Conservation (phyloP, 2,888 invertebrate species). For the Oxytorus armatus region DNA sequence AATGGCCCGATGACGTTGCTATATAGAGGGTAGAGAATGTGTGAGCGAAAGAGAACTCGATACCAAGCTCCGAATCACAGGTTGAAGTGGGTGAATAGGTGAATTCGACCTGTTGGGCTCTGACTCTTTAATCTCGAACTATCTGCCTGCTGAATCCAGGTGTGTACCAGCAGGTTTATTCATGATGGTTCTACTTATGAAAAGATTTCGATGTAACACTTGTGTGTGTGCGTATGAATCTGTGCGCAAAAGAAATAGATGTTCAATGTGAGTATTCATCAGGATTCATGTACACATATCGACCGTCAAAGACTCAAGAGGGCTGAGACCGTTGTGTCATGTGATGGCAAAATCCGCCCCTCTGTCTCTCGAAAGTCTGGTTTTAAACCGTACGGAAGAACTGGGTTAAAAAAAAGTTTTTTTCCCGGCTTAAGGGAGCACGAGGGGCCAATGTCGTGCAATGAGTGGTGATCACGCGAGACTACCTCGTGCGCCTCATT, state of each 20-base stretch:
- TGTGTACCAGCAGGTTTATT: constrained; percentile 2
- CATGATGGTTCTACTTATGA: constrained; percentile 18
- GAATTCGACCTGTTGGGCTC: constrained; percentile 72
- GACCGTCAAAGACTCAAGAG: constrained; percentile 14
- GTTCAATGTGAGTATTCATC: not conserved
- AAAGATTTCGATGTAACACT: not conserved
- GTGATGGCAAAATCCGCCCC: not conserved
- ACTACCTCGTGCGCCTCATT: constrained; percentile 53
- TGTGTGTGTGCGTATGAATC: not conserved
- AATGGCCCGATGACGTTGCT: constrained; percentile 22
- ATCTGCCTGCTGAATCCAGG: constrained; percentile 11
- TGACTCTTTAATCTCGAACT: constrained; percentile 58
- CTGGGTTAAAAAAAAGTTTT: constrained; percentile 19
- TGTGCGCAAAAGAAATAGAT: not conserved
- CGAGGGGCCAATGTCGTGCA: constrained; percentile 72
- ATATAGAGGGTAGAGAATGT: constrained; percentile 11
- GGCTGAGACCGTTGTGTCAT: constrained; percentile 36
- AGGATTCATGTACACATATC: not conserved
- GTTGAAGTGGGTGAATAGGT: constrained; percentile 69
- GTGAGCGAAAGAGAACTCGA: constrained; percentile 33
- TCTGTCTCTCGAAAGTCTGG: not conserved
- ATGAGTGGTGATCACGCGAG: constrained; percentile 74
- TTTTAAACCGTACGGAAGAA: constrained; percentile 8
- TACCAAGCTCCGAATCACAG: constrained; percentile 62
- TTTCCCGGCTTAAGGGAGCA: constrained; percentile 34